These are phyloP conservation scores for Pogonus chalceus DNA, from an alignment of 1,140 invertebrate genomes.

Conservation along the genomic window DNA sequence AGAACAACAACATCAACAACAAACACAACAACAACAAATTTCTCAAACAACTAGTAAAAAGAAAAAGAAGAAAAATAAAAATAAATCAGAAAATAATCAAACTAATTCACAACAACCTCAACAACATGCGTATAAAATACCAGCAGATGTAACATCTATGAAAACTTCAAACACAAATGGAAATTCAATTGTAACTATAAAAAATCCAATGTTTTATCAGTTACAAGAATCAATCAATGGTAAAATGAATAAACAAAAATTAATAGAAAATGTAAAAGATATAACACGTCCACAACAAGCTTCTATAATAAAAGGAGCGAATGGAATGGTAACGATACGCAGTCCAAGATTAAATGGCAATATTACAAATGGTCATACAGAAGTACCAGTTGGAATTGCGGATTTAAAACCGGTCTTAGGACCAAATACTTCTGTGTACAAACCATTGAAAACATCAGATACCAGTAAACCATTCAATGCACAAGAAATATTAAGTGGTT, in stretches of 20 bases:
- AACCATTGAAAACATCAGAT: not conserved
- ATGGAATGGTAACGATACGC: conserved; percentile 71
- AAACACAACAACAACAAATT: conserved; percentile 10
- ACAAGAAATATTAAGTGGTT: conserved; percentile 31
- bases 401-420: conserved; percentile 22
- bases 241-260: conserved; percentile 9
- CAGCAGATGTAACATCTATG: conserved; percentile 15
- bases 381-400: conserved; percentile 17
- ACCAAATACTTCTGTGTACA: conserved; percentile 5
- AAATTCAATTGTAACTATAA: conserved; percentile 54
- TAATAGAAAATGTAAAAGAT: conserved; percentile 19
- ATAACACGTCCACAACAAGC: conserved; percentile 37
- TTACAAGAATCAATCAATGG: conserved; percentile 15
- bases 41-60: conserved; percentile 35
- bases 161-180: conserved; percentile 36
- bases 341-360: conserved; percentile 40
- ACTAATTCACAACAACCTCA: conserved; percentile 6
- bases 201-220: conserved; percentile 60
- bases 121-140: conserved; percentile 2
- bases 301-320: conserved; percentile 58
- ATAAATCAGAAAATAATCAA: conserved; percentile 24
- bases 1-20: conserved; percentile 16
- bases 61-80: conserved; percentile 52
- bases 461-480: conserved; percentile 21
- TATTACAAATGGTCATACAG: conserved; percentile 9